These are phyloP conservation scores for Pristis pectinata DNA, from an alignment of 2,797 vertebrate genomes.

Conservation along the genomic window DNA sequence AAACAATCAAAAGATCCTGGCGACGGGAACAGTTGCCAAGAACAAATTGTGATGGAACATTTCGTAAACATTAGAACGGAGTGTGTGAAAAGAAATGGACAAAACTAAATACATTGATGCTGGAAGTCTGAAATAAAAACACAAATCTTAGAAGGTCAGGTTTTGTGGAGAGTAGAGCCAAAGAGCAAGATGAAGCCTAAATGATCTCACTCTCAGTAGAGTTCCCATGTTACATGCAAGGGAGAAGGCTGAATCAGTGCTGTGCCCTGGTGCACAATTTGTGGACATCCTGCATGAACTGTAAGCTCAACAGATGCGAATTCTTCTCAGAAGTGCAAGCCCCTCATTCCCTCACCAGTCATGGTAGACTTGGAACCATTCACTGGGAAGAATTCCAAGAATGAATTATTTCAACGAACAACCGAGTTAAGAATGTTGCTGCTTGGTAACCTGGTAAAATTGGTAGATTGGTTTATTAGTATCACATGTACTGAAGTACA, in stretches of 20 bases:
- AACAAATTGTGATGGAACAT: too few species aligned
- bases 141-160: too few species aligned
- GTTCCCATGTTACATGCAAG: not conserved
- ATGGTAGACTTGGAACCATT: not conserved
- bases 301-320: not conserved
- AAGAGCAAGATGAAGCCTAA: not conserved
- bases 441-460: too few species aligned
- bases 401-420: not conserved
- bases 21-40: too few species aligned
- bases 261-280: not conserved
- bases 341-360: not conserved
- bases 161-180: not conserved
- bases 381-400: not conserved
- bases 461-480: too few species aligned
- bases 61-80: too few species aligned
- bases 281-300: not conserved
- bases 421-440: not conserved
- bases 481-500: too few species aligned
- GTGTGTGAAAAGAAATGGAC: too few species aligned
- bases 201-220: not conserved
- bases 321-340: not conserved
- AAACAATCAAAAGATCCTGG: too few species aligned
- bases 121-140: too few species aligned
- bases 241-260: not conserved
- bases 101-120: too few species aligned